Conservation (phyloP, 2,113 vertebrate species). For the Catharus bicknelli region DNA sequence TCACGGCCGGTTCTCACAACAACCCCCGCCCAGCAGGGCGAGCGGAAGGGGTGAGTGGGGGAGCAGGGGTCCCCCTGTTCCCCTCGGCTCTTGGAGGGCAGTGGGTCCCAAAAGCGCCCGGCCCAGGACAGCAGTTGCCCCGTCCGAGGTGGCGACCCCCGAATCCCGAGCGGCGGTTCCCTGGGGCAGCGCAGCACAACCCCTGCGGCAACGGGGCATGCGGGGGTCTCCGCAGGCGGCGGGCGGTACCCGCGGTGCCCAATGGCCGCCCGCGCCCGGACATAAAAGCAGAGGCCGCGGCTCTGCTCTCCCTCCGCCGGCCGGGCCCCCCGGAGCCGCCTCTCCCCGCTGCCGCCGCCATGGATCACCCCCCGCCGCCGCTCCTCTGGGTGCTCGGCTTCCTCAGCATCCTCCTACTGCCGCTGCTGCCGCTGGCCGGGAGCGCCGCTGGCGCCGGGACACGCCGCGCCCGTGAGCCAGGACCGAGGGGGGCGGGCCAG, state of each 20-base stretch:
- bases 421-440: not conserved
- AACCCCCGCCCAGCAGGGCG: not conserved
- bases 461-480: slow-evolving; percentile 19
- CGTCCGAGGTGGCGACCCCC: not conserved
- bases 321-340: not conserved
- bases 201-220: not conserved
- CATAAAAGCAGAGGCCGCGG: too few species aligned
- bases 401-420: not conserved
- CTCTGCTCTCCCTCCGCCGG: not conserved
- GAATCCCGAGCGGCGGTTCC: too few species aligned
- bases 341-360: not conserved
- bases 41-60: too few species aligned
- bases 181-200: not conserved
- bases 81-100: not conserved
- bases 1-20: slow-evolving; percentile 1
- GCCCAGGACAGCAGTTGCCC: too few species aligned
- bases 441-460: not conserved
- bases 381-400: not conserved
- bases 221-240: not conserved
- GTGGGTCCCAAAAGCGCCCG: too few species aligned
- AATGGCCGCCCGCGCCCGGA: too few species aligned
- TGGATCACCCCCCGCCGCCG: not conserved
- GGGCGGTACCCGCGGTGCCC: too few species aligned
- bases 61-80: not conserved
- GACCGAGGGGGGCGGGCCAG: not conserved